A percentile compares a stretch with the other conserved stretches of the same genome.
Conservation (phyloP, 2,888 invertebrate species). For the Dicranocentrus wangi region DNA sequence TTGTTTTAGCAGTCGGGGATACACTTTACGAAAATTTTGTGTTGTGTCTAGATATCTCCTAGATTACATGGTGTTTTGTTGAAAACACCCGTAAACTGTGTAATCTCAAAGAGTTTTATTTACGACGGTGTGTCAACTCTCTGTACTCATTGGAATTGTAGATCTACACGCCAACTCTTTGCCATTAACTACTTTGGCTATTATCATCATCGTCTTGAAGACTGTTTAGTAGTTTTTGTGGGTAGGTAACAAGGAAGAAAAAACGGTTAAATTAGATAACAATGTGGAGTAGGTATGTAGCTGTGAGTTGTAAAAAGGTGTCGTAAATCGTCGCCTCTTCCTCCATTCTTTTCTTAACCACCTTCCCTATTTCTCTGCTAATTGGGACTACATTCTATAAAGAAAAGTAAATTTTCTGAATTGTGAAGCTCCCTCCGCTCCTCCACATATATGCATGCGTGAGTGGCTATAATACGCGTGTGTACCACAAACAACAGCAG, state of each 20-base stretch:
- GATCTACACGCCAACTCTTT: constrained; percentile 26
- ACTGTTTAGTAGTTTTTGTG: neutral
- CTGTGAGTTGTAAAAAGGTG: constrained; percentile 36
- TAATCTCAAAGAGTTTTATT: constrained; percentile 53
- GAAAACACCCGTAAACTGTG: constrained; percentile 26
- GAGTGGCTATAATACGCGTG: too few species aligned
- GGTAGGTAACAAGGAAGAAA: constrained; percentile 15
- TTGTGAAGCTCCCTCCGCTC: neutral
- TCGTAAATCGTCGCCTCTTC: constrained; percentile 55
- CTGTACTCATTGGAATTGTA: constrained; percentile 32
- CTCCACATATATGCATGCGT: neutral
- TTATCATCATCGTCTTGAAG: constrained; percentile 40
- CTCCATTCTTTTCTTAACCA: constrained; percentile 24
- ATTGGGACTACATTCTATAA: neutral
- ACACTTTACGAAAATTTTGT: neutral
- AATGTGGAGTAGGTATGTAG: neutral
- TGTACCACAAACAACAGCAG: too few species aligned
- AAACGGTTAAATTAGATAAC: constrained; percentile 3
- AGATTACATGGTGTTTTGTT: constrained; percentile 19
- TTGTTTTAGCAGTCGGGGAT: neutral
- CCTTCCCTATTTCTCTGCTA: constrained; percentile 1
- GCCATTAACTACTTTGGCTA: constrained; percentile 39
- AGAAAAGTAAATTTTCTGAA: too few species aligned
- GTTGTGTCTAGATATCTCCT: neutral
- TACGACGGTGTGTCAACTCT: constrained; percentile 59